These are phyloP conservation scores for Eulithis prunata DNA, from an alignment of 2,888 invertebrate species.

Conservation along the genomic window DNA sequence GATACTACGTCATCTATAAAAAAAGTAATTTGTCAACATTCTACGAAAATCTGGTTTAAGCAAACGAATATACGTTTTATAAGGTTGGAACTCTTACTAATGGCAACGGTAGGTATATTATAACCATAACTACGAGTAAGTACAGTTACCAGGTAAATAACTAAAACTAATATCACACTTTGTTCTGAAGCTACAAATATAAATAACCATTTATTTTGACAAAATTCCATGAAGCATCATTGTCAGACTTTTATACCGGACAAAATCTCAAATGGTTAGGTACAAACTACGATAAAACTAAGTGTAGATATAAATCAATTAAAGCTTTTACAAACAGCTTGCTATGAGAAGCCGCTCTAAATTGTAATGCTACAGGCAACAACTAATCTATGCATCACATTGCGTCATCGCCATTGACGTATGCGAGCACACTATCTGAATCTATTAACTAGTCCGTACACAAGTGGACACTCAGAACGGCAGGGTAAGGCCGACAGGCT, in stretches of 20 bases:
- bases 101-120: neutral
- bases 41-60: too few relatives aligned
- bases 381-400: conserved; percentile 74
- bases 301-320: conserved; percentile 62
- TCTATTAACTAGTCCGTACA: conserved; percentile 62
- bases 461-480: conserved; percentile 47
- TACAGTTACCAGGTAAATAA: conserved; percentile 48
- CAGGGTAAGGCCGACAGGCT: conserved; percentile 45
- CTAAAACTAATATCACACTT: conserved; percentile 78
- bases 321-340: conserved; percentile 75
- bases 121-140: conserved; percentile 17
- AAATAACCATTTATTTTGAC: conserved; percentile 45
- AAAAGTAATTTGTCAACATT: too few relatives aligned
- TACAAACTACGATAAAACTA: conserved; percentile 46
- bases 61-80: too few relatives aligned
- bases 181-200: conserved; percentile 54
- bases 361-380: conserved; percentile 62
- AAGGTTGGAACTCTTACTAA: neutral
- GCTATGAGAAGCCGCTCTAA: conserved; percentile 62
- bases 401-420: conserved; percentile 81
- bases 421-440: conserved; percentile 76
- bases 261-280: conserved; percentile 55
- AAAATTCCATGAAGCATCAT: conserved; percentile 42
- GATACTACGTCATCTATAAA: too few relatives aligned
- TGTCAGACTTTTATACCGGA: conserved; percentile 51